These are phyloP conservation scores for Epistrophe grossulariae DNA, from an alignment of 2,888 invertebrate species.

Conservation along the genomic window DNA sequence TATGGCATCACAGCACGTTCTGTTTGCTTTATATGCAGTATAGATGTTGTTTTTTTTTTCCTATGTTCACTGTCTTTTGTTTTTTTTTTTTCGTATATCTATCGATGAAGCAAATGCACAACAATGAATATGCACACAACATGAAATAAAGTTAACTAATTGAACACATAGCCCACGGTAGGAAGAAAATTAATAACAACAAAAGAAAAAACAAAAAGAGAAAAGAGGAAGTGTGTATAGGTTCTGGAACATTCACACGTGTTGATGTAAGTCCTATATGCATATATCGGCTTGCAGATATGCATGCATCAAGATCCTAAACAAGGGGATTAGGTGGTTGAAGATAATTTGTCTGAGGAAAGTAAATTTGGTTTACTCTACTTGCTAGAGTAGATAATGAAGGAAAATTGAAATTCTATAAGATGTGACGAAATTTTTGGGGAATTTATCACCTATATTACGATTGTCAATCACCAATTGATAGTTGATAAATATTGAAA, in stretches of 20 bases:
- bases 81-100: constrained; percentile 20
- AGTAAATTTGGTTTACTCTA: constrained; percentile 16
- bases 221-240: background rate
- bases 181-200: background rate
- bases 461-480: no score
- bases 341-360: constrained; percentile 60
- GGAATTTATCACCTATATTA: no score
- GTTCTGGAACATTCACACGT: background rate
- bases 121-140: constrained; percentile 55
- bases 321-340: background rate
- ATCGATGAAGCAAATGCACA: constrained; percentile 62
- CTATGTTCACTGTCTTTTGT: constrained; percentile 1
- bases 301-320: background rate
- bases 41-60: background rate
- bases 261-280: background rate
- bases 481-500: no score
- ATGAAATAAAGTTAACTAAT: constrained; percentile 71
- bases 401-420: no score
- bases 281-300: background rate
- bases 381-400: background rate
- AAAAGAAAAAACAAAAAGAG: background rate
- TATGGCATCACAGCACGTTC: constrained; percentile 61
- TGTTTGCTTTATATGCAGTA: constrained; percentile 57
- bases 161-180: constrained; percentile 42
- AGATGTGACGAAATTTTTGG: no score